Percentiles rank a stretch among this genome's conserved stretches.
Evolutionary conservation across 2,113 vertebrate species (phyloP).

Genomic region (Plotosus lineatus): DNA sequence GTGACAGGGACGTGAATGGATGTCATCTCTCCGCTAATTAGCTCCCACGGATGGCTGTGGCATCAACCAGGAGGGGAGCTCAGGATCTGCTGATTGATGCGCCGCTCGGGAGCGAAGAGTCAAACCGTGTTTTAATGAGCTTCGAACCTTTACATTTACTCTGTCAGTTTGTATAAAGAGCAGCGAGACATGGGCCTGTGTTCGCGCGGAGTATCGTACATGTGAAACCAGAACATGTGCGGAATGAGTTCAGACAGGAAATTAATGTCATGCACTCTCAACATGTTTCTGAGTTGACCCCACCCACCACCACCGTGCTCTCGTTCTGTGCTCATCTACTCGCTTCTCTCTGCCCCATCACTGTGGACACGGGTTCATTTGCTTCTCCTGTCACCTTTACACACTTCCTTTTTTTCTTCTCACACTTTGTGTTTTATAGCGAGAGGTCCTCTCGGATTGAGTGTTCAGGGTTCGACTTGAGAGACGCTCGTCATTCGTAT

Average conservation of each 20-base stretch:
- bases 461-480: conserved; percentile 58
- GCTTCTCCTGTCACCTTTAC: conserved; percentile 12
- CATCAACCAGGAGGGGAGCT: too few relatives aligned
- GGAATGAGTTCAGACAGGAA: neutral
- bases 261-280: neutral
- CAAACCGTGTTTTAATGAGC: too few relatives aligned
- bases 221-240: neutral
- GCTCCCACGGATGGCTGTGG: too few relatives aligned
- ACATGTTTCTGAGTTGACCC: neutral
- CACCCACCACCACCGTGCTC: neutral
- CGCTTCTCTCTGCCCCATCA: conserved; percentile 44
- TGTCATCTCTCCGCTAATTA: too few relatives aligned
- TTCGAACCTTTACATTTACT: too few relatives aligned
- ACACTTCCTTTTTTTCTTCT: neutral
- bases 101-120: too few relatives aligned
- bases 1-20: too few relatives aligned
- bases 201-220: neutral
- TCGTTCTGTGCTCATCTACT: neutral
- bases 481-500: conserved; percentile 63
- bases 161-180: neutral
- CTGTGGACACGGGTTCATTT: neutral
- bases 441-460: conserved; percentile 58
- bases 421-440: conserved; percentile 54
- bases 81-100: too few relatives aligned
- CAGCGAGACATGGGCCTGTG: neutral